These are phyloP conservation scores for Syngnathoides biaculeatus DNA, from an alignment of 2,113 vertebrate species.

Conservation along the genomic window DNA sequence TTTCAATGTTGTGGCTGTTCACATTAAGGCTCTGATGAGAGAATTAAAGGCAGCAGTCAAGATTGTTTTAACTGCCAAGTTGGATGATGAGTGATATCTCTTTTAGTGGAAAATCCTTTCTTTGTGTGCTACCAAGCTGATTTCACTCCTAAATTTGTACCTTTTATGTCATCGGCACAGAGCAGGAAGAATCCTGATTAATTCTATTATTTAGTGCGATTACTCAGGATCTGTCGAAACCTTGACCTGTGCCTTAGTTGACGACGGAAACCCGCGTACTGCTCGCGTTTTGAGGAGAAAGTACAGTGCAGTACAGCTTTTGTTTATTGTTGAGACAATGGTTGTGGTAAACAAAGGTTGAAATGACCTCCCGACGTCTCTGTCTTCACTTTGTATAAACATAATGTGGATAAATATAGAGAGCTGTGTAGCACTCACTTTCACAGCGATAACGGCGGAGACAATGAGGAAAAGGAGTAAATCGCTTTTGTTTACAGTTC, in stretches of 20 bases:
- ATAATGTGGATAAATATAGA: conserved; percentile 49
- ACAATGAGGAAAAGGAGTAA: conserved; percentile 20
- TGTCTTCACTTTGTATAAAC: conserved; percentile 39
- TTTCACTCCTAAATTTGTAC: not conserved
- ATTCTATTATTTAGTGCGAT: not conserved
- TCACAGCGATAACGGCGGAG: conserved; percentile 27
- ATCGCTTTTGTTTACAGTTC: conserved; percentile 26
- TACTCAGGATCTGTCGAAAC: not conserved
- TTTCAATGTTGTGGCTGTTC: conserved; percentile 27
- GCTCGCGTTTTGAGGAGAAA: not conserved
- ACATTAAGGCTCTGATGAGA: conserved; percentile 41
- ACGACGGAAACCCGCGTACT: not conserved
- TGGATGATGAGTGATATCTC: conserved; percentile 39
- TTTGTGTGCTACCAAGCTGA: not conserved
- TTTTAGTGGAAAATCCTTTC: conserved; percentile 8
- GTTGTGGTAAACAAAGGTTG: conserved; percentile 43
- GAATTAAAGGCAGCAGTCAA: conserved; percentile 34
- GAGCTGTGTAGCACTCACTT: conserved; percentile 19
- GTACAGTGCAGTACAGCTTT: conserved; percentile 8
- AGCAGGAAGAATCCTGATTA: conserved; percentile 1
- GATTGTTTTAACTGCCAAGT: conserved; percentile 45
- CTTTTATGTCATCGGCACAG: not conserved
- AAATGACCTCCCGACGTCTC: conserved; percentile 26
- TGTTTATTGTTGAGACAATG: conserved; percentile 66
- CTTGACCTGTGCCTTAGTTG: conserved; percentile 25